Conservation (phyloP, 2,113 vertebrate genomes). For the Oophaga pumilio region DNA sequence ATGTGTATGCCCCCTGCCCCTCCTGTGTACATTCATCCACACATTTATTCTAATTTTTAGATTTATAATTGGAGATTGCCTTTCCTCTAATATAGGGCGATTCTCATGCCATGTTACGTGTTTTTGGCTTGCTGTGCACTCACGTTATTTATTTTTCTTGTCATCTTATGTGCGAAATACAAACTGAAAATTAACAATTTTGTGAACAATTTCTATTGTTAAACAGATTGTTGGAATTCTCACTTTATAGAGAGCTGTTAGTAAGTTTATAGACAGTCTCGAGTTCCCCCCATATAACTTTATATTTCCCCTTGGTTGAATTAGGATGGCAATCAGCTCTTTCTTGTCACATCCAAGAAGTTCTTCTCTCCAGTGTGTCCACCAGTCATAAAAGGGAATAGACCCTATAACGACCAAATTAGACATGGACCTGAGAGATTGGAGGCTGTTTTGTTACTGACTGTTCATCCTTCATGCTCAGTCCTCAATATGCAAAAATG, state of each 20-base stretch:
- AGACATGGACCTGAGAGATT: constrained; percentile 12
- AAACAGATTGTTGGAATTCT: constrained; percentile 1
- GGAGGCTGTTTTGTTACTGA: not conserved
- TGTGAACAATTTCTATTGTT: not conserved
- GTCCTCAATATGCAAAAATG: not conserved
- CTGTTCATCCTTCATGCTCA: not conserved
- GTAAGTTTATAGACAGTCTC: constrained; percentile 9
- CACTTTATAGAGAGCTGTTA: constrained; percentile 9
- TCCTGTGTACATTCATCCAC: too few relatives aligned
- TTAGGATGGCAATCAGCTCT: not conserved
- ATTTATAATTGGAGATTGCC: too few relatives aligned
- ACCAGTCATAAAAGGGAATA: constrained; percentile 38
- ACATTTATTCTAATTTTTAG: too few relatives aligned
- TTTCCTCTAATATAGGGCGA: too few relatives aligned
- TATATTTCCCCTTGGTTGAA: constrained; percentile 5
- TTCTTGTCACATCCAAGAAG: constrained; percentile 9
- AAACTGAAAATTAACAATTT: not conserved
- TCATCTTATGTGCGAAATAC: too few relatives aligned
- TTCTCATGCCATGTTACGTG: too few relatives aligned
- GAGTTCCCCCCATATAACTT: not conserved
- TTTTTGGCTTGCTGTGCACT: too few relatives aligned
- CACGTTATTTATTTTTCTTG: too few relatives aligned
- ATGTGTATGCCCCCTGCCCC: too few relatives aligned
- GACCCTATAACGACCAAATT: constrained; percentile 26
- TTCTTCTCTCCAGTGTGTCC: not conserved